Evolutionary conservation across 2,888 invertebrate genomes (phyloP), one percentile per base, ranked within the genome.

Genomic region (Rhopalosiphum nymphaeae): DNA sequence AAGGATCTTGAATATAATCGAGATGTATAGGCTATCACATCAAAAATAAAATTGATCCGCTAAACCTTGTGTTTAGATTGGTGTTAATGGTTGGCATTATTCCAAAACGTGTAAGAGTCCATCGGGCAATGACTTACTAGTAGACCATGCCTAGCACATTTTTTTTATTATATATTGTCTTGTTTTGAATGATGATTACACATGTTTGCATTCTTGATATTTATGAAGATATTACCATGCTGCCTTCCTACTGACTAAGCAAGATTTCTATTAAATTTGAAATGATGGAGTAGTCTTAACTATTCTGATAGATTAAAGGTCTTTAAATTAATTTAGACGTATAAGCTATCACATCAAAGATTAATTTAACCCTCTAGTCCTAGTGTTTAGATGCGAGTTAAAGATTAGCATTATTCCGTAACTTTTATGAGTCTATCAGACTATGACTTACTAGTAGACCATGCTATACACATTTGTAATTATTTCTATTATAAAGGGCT

Each of bases 201-300:
- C 91, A 94, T 94, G 92, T 94, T 87, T 86, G 57, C 53, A 56
- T 87, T 87, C 93, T 93, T 94, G 89, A 94, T 26, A 25, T 57
- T 95, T 95, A 95, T 96, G 96, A 96, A 95, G 96, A 96, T 96
- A 96, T 95, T 95, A 96, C 95, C 96, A 96, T 97, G 97, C 96
- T 97, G 97, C 97, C 97, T 97, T 97, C 97, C 97, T 97, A 96
- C 97, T 97, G 97, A 97, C 93, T 7, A 53, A 90, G 49, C 46
- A 85, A 90, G 90, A 49, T 78, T 44, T 78, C 0, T 46, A 67
- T 16, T 42, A 29, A 46, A 85, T 5, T 57, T n/a, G 29, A 25
- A 36, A 42, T 92, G 92, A 78, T 92, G 88, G 42, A 92, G n/a
- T 92, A 92, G 67, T 88, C 61, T 25, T n/a, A 5, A n/a, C 56